A percentile compares a stretch with the other conserved stretches of the same genome.
phyloP scores from a whole-genome alignment of 2,113 vertebrate species.

The Shinisaurus crocodilurus region DNA sequence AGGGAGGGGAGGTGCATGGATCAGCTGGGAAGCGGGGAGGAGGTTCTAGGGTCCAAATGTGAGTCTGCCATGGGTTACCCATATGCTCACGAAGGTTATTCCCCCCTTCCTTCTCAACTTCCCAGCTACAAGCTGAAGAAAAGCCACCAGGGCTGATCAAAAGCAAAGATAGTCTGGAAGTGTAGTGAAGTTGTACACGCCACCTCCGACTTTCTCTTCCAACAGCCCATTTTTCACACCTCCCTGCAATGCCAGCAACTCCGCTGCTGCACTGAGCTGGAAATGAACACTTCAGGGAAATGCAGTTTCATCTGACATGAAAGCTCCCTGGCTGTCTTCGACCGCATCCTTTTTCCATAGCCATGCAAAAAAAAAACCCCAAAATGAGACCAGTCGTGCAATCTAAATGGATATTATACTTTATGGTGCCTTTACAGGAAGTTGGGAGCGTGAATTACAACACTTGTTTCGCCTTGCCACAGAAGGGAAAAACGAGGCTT shows the following conservation, averaged over 20 bases:
- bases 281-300: slow-evolving; percentile 1
- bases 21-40: too few relatives aligned
- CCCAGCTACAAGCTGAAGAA: background rate
- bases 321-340: background rate
- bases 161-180: background rate
- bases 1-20: too few relatives aligned
- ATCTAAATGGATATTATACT: background rate
- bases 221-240: background rate
- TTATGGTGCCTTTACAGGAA: background rate
- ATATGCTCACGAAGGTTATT: too few relatives aligned
- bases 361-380: background rate
- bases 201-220: background rate
- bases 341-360: background rate
- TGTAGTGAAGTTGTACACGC: background rate
- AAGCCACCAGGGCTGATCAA: background rate
- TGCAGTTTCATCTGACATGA: background rate
- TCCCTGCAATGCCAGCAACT: background rate
- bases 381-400: background rate
- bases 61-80: too few relatives aligned
- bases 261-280: too few relatives aligned
- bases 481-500: background rate
- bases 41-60: too few relatives aligned
- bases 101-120: background rate
- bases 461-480: background rate
- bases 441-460: background rate